Conservation (phyloP, 1,140 invertebrate genomes). For the Agraylea sexmaculata region DNA sequence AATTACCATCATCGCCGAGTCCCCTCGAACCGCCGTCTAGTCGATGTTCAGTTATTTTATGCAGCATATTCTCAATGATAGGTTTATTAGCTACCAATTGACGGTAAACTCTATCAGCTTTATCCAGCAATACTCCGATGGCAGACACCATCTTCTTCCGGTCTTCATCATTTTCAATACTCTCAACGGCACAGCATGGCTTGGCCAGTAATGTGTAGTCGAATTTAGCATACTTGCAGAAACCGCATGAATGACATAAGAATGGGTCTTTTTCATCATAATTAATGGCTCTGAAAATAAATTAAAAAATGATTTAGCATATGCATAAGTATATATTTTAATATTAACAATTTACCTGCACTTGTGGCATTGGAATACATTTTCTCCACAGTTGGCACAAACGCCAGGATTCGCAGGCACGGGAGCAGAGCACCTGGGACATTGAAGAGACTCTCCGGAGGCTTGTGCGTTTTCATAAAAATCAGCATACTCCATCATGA, state of each 20-base stretch:
- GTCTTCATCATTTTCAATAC: constrained; percentile 94
- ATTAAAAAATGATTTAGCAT: constrained; percentile 5
- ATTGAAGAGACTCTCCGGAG: constrained; percentile 82
- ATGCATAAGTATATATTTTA: constrained; percentile 5
- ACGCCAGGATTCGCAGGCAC: constrained; percentile 95
- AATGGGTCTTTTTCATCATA: constrained; percentile 99
- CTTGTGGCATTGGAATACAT: constrained; percentile 97
- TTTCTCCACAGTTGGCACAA: constrained; percentile 95
- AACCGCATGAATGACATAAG: constrained; percentile 95
- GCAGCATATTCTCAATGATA: constrained; percentile 66
- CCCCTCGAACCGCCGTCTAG: constrained; percentile 42
- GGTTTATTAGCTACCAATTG: constrained; percentile 83
- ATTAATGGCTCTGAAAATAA: constrained; percentile 71
- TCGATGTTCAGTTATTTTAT: constrained; percentile 66
- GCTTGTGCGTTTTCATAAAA: constrained; percentile 87
- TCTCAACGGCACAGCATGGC: constrained; percentile 90
- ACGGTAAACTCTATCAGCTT: constrained; percentile 88
- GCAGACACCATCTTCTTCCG: constrained; percentile 85
- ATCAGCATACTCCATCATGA: constrained; percentile 98
- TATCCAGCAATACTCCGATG: constrained; percentile 84
- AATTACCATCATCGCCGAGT: constrained; percentile 43
- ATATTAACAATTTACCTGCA: constrained; percentile 51
- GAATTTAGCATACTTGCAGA: constrained; percentile 99
- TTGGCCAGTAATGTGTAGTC: constrained; percentile 85
- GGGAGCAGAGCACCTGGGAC: constrained; percentile 89